Conservation (phyloP, 2,113 vertebrate genomes). For the Esox niger region DNA sequence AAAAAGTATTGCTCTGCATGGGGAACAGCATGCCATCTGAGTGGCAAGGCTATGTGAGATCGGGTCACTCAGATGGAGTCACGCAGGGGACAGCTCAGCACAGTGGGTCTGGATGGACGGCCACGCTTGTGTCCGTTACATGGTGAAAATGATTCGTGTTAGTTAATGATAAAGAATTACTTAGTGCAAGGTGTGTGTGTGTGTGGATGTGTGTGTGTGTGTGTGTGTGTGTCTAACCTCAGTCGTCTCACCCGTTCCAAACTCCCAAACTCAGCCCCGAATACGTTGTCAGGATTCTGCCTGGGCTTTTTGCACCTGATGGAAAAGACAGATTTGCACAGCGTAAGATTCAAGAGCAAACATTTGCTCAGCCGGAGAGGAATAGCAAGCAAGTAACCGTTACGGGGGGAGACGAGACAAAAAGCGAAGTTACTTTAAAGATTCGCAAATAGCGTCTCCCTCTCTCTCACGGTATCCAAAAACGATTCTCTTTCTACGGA, state of each 20-base stretch:
- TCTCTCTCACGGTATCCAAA: conserved; percentile 25
- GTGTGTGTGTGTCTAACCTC: too few species aligned
- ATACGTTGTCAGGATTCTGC: conserved; percentile 50
- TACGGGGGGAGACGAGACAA: conserved; percentile 50
- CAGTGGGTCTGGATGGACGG: conserved; percentile 57
- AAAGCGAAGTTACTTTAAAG: conserved; percentile 39
- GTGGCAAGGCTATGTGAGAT: background rate
- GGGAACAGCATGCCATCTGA: background rate
- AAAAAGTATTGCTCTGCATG: too few species aligned
- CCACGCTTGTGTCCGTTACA: conserved; percentile 68
- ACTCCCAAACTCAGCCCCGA: conserved; percentile 39
- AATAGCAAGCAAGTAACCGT: conserved; percentile 51
- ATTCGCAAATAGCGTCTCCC: conserved; percentile 56
- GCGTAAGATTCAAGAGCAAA: conserved; percentile 63
- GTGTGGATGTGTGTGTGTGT: background rate
- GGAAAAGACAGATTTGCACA: conserved; percentile 55
- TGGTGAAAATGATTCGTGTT: conserved; percentile 71
- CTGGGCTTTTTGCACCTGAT: conserved; percentile 53
- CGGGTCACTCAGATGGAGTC: background rate
- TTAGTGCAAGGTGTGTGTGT: conserved; percentile 47
- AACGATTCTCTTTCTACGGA: conserved; percentile 2
- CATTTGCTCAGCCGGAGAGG: conserved; percentile 64
- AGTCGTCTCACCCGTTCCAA: conserved; percentile 3
- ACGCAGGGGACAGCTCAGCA: conserved; percentile 25
- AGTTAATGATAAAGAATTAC: conserved; percentile 75